These are phyloP conservation scores for Argopecten irradians DNA, from an alignment of 1,140 invertebrate species.

Conservation along the genomic window DNA sequence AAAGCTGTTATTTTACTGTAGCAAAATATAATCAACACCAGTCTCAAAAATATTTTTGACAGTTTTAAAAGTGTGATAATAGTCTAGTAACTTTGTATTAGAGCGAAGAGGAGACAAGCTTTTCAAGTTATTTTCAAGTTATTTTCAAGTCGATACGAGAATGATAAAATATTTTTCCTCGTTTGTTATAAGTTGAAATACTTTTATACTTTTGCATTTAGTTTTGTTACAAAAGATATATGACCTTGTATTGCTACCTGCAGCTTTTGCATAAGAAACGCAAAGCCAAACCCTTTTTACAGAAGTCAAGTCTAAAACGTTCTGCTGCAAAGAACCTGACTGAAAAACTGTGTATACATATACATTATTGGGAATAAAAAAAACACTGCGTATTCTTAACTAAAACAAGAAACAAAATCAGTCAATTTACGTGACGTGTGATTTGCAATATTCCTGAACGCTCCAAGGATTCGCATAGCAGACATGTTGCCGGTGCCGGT, in stretches of 20 bases:
- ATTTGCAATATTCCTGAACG: constrained; percentile 21
- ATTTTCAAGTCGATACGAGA: too few species aligned
- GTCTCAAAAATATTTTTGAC: too few species aligned
- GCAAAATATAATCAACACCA: too few species aligned
- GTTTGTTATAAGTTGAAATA: neutral
- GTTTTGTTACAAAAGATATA: neutral
- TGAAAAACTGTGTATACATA: constrained; percentile 18
- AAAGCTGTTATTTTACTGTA: too few species aligned
- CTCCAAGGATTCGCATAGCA: constrained; percentile 52
- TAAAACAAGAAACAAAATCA: neutral
- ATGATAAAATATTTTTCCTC: too few species aligned
- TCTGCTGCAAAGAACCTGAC: neutral
- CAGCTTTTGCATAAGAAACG: neutral
- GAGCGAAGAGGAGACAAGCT: too few species aligned
- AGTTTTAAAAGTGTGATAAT: too few species aligned
- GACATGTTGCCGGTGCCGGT: constrained; percentile 49
- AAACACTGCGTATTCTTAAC: neutral
- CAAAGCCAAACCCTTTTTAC: neutral
- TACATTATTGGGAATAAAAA: neutral
- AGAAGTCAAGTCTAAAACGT: neutral
- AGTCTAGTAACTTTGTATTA: too few species aligned
- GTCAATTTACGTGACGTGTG: constrained; percentile 8
- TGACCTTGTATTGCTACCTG: neutral
- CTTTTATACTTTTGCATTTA: neutral
- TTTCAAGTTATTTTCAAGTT: too few species aligned